Percentiles rank a stretch among this genome's conserved stretches.
Evolutionary conservation across 1,140 invertebrate species (phyloP).

Genomic region (Brachionus asplanchnoidis): DNA sequence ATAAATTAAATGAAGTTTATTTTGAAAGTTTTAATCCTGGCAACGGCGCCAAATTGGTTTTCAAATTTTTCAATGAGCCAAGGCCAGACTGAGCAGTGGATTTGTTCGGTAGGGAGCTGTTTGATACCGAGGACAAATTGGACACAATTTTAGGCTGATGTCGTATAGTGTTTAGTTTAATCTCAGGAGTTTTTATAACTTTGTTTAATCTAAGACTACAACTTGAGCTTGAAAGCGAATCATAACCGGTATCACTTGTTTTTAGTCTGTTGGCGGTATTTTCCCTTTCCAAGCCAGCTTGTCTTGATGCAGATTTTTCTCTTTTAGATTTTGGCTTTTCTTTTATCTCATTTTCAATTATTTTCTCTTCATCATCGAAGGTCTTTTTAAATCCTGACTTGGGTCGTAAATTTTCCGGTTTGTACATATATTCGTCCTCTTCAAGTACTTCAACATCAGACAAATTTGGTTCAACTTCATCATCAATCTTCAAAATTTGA

Average conservation of each 20-base stretch:
- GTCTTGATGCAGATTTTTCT: background rate
- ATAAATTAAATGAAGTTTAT: constrained; percentile 27
- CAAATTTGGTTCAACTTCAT: constrained; percentile 2
- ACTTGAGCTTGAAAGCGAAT: constrained; percentile 16
- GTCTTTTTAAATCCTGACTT: background rate
- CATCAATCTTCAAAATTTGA: constrained; percentile 30
- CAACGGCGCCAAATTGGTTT: constrained; percentile 31
- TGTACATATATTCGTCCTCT: constrained; percentile 5
- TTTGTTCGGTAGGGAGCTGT: background rate
- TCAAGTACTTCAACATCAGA: constrained; percentile 27
- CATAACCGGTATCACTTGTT: constrained; percentile 41
- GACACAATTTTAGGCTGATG: constrained; percentile 15
- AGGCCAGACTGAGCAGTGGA: background rate
- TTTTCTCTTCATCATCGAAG: background rate
- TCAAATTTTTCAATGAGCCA: background rate
- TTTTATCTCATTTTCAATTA: background rate
- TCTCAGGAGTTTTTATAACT: background rate
- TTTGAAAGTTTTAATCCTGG: constrained; percentile 12
- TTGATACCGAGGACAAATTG: background rate
- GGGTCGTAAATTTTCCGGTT: background rate
- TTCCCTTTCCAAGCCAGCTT: background rate
- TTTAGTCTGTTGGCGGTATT: background rate
- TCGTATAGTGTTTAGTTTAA: background rate
- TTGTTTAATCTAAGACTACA: background rate
- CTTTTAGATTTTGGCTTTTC: background rate